phyloP scores from a whole-genome alignment of 2,113 vertebrate genomes.

The Centropristis striata region DNA sequence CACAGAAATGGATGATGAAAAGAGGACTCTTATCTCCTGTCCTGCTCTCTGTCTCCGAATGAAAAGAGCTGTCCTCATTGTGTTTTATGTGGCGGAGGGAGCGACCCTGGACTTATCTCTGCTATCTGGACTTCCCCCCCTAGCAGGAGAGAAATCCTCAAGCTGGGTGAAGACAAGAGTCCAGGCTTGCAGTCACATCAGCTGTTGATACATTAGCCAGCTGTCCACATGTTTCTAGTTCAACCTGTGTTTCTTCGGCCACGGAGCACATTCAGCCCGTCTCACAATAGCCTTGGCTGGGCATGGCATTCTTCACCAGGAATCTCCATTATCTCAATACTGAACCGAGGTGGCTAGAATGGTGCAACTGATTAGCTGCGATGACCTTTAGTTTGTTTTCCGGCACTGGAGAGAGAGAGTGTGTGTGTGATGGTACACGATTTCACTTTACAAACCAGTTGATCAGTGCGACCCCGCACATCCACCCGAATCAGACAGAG shows the following conservation, averaged over 20 bases:
- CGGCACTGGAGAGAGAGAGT: not conserved
- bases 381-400: slow-evolving; percentile 49
- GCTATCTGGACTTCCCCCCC: slow-evolving; percentile 17
- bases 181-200: slow-evolving; percentile 26
- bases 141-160: slow-evolving; percentile 28
- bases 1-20: slow-evolving; percentile 3
- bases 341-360: slow-evolving; percentile 27
- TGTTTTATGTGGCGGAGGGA: slow-evolving; percentile 30
- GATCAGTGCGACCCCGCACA: not conserved
- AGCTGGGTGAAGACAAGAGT: slow-evolving; percentile 15
- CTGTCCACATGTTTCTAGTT: slow-evolving; percentile 48
- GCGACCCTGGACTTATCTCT: slow-evolving; percentile 37
- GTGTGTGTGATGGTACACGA: not conserved
- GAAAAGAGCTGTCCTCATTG: slow-evolving; percentile 47
- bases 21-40: slow-evolving; percentile 48
- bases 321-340: slow-evolving; percentile 52
- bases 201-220: slow-evolving; percentile 48
- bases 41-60: slow-evolving; percentile 23
- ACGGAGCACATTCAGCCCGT: not conserved
- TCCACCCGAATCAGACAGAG: slow-evolving; percentile 20
- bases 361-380: slow-evolving; percentile 31
- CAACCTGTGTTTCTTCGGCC: slow-evolving; percentile 10
- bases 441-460: not conserved
- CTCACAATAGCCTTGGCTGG: slow-evolving; percentile 24
- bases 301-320: slow-evolving; percentile 23